Conservation (phyloP, 2,113 vertebrate genomes). For the Apteryx owenii region DNA sequence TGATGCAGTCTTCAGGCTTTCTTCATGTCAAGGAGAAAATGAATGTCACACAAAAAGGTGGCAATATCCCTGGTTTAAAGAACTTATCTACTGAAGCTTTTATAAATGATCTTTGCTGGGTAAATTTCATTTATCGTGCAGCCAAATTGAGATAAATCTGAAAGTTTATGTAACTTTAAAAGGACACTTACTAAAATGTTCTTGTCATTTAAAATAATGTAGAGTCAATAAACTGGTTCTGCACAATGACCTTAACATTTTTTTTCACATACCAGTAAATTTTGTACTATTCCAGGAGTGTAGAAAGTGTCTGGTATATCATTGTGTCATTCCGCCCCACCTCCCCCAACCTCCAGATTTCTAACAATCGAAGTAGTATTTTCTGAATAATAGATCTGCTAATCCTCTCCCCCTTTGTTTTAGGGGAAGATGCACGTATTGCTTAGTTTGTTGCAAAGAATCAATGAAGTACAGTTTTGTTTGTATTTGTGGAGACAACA, state of each 20-base stretch:
- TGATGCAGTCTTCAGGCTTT: neutral
- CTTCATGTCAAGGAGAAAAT: neutral
- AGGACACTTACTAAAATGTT: slow-evolving; percentile 2
- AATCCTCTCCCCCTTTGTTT: neutral
- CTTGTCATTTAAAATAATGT: neutral
- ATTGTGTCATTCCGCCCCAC: neutral
- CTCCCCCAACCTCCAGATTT: neutral
- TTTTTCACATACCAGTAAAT: neutral
- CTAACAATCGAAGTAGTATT: neutral
- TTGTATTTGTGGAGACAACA: neutral
- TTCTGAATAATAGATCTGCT: neutral
- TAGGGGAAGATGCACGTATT: neutral
- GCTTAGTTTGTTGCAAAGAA: neutral
- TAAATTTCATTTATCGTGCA: neutral
- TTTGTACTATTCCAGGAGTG: neutral
- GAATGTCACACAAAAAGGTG: neutral
- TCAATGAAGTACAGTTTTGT: neutral
- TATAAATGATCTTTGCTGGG: neutral
- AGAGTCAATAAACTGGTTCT: neutral
- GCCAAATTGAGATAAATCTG: neutral
- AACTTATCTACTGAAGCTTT: neutral
- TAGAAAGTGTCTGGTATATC: neutral
- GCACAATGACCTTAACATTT: neutral
- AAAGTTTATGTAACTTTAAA: neutral
- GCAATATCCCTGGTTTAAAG: neutral